Conservation (phyloP, 2,888 invertebrate species). For the Cybosia mesomella region DNA sequence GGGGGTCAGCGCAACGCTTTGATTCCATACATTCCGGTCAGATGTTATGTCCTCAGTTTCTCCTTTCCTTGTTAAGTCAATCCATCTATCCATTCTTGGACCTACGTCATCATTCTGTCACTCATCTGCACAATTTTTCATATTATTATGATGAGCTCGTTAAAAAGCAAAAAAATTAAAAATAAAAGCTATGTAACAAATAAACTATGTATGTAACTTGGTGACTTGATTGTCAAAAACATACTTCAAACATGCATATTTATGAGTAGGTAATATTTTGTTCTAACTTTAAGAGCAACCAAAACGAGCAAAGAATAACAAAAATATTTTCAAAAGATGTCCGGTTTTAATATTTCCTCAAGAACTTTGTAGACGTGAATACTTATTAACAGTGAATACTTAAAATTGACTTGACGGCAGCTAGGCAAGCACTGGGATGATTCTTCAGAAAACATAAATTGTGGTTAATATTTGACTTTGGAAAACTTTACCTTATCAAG, state of each 20-base stretch:
- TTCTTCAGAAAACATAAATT: background rate
- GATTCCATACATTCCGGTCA: too few species aligned
- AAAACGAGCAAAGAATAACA: conserved; percentile 1
- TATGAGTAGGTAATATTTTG: background rate
- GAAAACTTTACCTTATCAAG: background rate
- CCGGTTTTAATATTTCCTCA: conserved; percentile 8
- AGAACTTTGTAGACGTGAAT: conserved; percentile 9
- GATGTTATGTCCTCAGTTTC: too few species aligned
- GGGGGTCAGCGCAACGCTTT: too few species aligned
- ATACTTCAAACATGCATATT: background rate
- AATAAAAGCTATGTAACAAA: too few species aligned
- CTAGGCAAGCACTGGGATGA: background rate
- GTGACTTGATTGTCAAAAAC: background rate
- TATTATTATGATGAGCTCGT: too few species aligned
- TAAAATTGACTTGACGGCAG: background rate
- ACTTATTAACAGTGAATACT: conserved; percentile 1
- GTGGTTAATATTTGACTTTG: background rate
- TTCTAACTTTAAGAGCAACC: conserved; percentile 1
- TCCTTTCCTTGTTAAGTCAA: too few species aligned
- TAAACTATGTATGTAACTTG: background rate
- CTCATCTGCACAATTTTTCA: too few species aligned
- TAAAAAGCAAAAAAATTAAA: too few species aligned
- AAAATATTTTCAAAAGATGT: conserved; percentile 1
- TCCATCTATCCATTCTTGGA: too few species aligned
- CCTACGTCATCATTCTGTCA: too few species aligned